A percentile compares a stretch with the other conserved stretches of the same genome.
phyloP scores from a whole-genome alignment of 2,113 vertebrate genomes.

The Scomber japonicus region DNA sequence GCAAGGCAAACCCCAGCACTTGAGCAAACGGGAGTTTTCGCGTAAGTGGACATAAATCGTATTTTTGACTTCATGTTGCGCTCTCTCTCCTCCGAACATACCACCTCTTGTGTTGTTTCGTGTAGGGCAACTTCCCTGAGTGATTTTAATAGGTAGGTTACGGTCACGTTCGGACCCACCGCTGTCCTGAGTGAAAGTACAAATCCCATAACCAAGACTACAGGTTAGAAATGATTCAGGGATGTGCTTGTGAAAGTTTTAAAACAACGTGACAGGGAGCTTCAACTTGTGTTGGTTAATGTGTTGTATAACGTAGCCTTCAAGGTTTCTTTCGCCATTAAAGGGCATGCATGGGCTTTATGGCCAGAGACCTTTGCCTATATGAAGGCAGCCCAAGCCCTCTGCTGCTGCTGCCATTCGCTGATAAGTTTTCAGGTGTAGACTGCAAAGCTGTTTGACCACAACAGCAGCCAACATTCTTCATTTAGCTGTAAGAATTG shows the following conservation, averaged over 20 bases:
- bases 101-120: neutral
- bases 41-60: constrained; percentile 91
- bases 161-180: constrained; percentile 26
- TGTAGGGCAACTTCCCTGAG: constrained; percentile 53
- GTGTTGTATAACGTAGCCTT: constrained; percentile 59
- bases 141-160: constrained; percentile 16
- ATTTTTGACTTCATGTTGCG: constrained; percentile 69
- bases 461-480: fast-evolving
- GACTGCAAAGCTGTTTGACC: neutral
- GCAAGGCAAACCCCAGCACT: constrained; percentile 99
- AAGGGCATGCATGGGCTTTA: constrained; percentile 75
- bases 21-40: constrained; percentile 99
- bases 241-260: constrained; percentile 48
- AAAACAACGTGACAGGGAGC: constrained; percentile 22
- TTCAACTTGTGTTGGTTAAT: constrained; percentile 33
- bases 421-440: constrained; percentile 41
- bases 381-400: constrained; percentile 34
- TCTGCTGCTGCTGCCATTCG: constrained; percentile 15
- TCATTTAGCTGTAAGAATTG: neutral
- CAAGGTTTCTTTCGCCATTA: constrained; percentile 75
- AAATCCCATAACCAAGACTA: constrained; percentile 19
- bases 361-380: constrained; percentile 74
- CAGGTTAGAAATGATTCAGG: neutral
- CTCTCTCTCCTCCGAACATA: constrained; percentile 19
- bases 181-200: constrained; percentile 48